Evolutionary conservation across 1,140 invertebrate genomes (phyloP), one percentile per base, ranked within the genome.

Genomic region (Drosophila ananassae): DNA sequence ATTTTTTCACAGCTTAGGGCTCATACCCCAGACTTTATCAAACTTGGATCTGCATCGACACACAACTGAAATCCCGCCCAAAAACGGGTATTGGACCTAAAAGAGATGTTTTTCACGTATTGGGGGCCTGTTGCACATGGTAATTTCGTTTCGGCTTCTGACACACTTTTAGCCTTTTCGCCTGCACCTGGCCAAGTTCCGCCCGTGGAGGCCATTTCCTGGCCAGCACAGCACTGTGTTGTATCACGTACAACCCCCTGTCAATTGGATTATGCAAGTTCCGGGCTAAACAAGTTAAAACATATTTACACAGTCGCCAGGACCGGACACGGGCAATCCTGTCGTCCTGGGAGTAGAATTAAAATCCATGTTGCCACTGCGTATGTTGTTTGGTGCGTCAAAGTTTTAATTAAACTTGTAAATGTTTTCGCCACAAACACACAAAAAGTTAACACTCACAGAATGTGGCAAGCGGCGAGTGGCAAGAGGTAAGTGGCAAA

Each of bases 331-430:
- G 32, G 32, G 46, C 50, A 54, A 77, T 54, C 69, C 64, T 73
- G 56, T 63, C 9, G 22, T 32, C 34, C 10, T 24, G 51, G 24
- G 52, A 68, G 25, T 28, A 22, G 22, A 37, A 34, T 24, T 64
- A 32, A 67, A 13, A 50, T 60, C 47, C 60, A 64, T 64, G 74
- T 34, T 56, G 13, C 57, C 47, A 30, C 7, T 62, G 64, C 39
- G 53, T 66, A 62, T 63, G n/a, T 53, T 63, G 64, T 85, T 60
- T 37, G 44, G 32, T 61, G 73, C 63, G 66, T 57, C 78, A 78
- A 82, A 89, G 52, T 85, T 85, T 85, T 87, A 85, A 85, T 85
- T 85, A 85, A 85, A 79, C 78, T 81, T 72, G 75, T 62, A 87
- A 78, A 87, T 87, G 79, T 83, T 89, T 81, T 80, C 39, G 62